A percentile compares a stretch with the other conserved stretches of the same genome.
phyloP scores from a whole-genome alignment of 2,888 invertebrate species.

The Trissolcus japonicus region DNA sequence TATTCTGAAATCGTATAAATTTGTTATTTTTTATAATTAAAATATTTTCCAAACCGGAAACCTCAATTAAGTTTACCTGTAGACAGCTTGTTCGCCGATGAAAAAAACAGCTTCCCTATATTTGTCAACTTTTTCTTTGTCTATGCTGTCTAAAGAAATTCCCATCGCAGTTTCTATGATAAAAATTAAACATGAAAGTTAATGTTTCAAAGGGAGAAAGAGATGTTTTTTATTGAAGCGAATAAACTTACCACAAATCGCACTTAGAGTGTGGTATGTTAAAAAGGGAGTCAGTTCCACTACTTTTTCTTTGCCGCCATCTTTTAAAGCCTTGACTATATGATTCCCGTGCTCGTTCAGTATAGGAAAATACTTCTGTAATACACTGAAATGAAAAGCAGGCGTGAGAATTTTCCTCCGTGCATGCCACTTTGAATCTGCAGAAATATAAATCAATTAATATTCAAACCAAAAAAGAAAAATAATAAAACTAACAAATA shows the following conservation, averaged over 20 bases:
- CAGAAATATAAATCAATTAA: not conserved
- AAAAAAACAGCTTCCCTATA: slow-evolving; percentile 22
- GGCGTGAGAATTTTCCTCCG: slow-evolving; percentile 30
- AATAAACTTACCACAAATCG: slow-evolving; percentile 80
- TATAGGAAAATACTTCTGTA: slow-evolving; percentile 67
- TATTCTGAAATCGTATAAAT: slow-evolving; percentile 1
- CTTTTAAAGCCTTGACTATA: slow-evolving; percentile 66
- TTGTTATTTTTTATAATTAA: not conserved
- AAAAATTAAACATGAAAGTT: not conserved
- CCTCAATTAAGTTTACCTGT: slow-evolving; percentile 12
- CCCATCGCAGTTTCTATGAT: slow-evolving; percentile 40
- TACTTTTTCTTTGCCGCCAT: slow-evolving; percentile 60
- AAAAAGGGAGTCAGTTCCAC: slow-evolving; percentile 78
- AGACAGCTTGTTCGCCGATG: slow-evolving; percentile 19
- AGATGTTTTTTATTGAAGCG: too few relatives aligned
- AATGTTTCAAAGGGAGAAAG: too few relatives aligned
- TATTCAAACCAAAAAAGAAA: not conserved
- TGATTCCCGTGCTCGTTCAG: slow-evolving; percentile 76
- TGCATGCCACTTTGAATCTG: slow-evolving; percentile 54
- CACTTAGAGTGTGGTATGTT: slow-evolving; percentile 80
- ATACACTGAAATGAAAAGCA: not conserved
- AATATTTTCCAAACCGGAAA: too few relatives aligned
- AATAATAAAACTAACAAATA: slow-evolving; percentile 5
- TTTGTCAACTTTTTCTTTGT: slow-evolving; percentile 22
- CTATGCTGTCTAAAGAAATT: slow-evolving; percentile 25